A percentile compares a stretch with the other conserved stretches of the same genome.
Evolutionary conservation across 2,888 invertebrate species (phyloP).

Genomic region (Ptychoptera albimana): DNA sequence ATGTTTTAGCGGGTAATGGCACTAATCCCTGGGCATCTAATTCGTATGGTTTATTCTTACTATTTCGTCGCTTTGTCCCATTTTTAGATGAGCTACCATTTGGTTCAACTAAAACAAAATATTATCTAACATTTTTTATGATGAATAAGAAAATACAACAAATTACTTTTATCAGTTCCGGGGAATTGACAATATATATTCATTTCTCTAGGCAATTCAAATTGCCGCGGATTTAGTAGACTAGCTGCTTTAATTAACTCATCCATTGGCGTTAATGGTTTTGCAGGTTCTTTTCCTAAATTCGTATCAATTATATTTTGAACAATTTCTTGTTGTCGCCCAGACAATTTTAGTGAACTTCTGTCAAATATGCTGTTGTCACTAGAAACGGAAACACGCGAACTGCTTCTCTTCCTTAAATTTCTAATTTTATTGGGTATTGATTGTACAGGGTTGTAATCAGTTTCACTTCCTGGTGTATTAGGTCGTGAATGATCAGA

Average conservation of each 20-base stretch:
- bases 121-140: slow-evolving; percentile 10
- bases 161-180: slow-evolving; percentile 59
- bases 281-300: slow-evolving; percentile 22
- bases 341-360: background rate
- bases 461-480: slow-evolving; percentile 15
- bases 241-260: slow-evolving; percentile 67
- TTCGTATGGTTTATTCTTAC: slow-evolving; percentile 33
- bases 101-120: slow-evolving; percentile 17
- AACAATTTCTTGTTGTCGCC: too few relatives aligned
- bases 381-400: slow-evolving; percentile 20
- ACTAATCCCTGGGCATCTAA: slow-evolving; percentile 44
- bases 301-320: background rate
- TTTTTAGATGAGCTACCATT: slow-evolving; percentile 19
- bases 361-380: slow-evolving; percentile 19
- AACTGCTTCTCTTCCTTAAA: slow-evolving; percentile 26
- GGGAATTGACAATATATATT: slow-evolving; percentile 61
- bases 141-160: slow-evolving; percentile 10
- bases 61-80: slow-evolving; percentile 17
- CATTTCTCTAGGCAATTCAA: slow-evolving; percentile 71
- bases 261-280: slow-evolving; percentile 48
- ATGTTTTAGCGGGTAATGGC: slow-evolving; percentile 67
- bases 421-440: slow-evolving; percentile 31
- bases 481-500: slow-evolving; percentile 29
- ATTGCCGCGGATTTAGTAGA: slow-evolving; percentile 77
- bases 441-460: slow-evolving; percentile 8